Evolutionary conservation across 2,113 vertebrate species (phyloP).

Genomic region (Steatornis caripensis): DNA sequence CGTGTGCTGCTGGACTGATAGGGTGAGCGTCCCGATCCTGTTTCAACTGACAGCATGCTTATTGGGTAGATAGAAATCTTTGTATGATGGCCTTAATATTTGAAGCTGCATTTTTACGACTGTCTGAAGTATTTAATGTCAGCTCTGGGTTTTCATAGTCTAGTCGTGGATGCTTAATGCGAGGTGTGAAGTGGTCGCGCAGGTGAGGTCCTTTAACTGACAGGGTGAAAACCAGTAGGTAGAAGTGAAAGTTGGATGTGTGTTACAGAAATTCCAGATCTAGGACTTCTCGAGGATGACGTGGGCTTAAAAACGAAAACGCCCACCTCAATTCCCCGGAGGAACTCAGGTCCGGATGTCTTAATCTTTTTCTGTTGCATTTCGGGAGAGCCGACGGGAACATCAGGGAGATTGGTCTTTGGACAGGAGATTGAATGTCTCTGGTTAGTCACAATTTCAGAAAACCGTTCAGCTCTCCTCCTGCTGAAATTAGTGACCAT

Average conservation of each 20-base stretch:
- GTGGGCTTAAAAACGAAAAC: not conserved
- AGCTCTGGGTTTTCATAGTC: not conserved
- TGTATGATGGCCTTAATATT: not conserved
- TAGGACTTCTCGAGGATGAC: not conserved
- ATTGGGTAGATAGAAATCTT: fast-evolving
- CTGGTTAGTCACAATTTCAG: not conserved
- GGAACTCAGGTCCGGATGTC: fast-evolving
- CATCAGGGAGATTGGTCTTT: fast-evolving
- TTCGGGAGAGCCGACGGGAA: not conserved
- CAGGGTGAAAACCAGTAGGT: not conserved
- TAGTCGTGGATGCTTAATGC: fast-evolving
- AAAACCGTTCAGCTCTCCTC: not conserved
- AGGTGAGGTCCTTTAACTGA: not conserved
- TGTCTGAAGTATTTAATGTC: fast-evolving
- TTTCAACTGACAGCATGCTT: fast-evolving
- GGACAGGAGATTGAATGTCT: not conserved
- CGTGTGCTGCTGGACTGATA: constrained; percentile 91
- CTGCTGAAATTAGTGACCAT: not conserved
- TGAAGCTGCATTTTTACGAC: not conserved
- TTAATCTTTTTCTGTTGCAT: fast-evolving
- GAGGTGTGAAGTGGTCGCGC: fast-evolving
- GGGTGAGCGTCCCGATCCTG: constrained; percentile 67
- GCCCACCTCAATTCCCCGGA: fast-evolving
- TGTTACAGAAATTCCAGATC: not conserved
- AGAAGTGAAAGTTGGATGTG: fast-evolving